Conservation (phyloP, 2,888 invertebrate species). For the Euzetes globulus region DNA sequence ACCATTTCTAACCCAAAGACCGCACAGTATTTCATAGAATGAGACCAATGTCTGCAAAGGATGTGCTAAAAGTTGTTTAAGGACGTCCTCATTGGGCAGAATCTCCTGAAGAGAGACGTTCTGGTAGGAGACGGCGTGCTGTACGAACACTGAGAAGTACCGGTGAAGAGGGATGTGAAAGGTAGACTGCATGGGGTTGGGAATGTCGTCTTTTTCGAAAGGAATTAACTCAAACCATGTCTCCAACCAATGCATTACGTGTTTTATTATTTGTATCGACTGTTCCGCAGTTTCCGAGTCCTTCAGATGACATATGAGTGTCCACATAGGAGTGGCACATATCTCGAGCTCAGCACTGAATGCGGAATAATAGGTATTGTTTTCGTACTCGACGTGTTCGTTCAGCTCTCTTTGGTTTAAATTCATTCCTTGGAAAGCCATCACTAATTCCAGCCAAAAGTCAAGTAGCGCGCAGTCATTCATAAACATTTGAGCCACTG, state of each 20-base stretch:
- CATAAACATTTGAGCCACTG: constrained; percentile 81
- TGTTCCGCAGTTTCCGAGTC: constrained; percentile 44
- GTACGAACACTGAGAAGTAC: constrained; percentile 76
- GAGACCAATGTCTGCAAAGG: constrained; percentile 85
- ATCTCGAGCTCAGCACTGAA: constrained; percentile 96
- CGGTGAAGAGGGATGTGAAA: constrained; percentile 96
- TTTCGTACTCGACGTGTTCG: constrained; percentile 92
- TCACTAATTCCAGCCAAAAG: constrained; percentile 91
- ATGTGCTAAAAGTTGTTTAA: constrained; percentile 79
- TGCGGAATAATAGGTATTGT: constrained; percentile 92
- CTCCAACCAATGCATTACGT: constrained; percentile 56
- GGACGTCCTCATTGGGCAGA: constrained; percentile 64
- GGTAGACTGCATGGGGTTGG: constrained; percentile 61
- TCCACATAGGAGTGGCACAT: constrained; percentile 97
- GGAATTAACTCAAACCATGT: constrained; percentile 80
- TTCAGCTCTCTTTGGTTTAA: constrained; percentile 82
- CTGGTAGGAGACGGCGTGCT: constrained; percentile 71
- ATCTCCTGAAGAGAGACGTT: constrained; percentile 64
- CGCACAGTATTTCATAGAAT: constrained; percentile 87
- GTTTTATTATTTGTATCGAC: constrained; percentile 63
- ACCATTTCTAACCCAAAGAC: constrained; percentile 94
- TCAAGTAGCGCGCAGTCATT: constrained; percentile 73
- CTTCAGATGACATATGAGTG: constrained; percentile 76
- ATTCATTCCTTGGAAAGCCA: constrained; percentile 97
- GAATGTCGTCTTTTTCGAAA: constrained; percentile 57